Percentiles rank a stretch among this genome's conserved stretches.
These are phyloP conservation scores for Anguilla rostrata DNA, from an alignment of 2,113 vertebrate species.

Conservation along the genomic window DNA sequence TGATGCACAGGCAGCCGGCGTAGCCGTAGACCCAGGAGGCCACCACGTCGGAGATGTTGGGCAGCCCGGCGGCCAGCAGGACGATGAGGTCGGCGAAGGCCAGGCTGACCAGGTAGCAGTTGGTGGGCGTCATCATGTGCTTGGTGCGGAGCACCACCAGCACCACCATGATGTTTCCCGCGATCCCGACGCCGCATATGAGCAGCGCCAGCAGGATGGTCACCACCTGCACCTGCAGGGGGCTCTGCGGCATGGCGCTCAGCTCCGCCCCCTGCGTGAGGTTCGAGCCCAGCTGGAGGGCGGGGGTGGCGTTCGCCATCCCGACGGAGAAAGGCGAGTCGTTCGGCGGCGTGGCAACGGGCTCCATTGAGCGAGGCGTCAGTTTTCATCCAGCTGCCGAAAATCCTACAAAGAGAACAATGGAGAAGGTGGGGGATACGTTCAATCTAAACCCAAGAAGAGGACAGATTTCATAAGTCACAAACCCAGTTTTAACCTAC, in stretches of 20 bases:
- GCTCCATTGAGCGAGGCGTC: background rate
- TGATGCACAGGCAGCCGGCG: conserved; percentile 80
- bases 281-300: conserved; percentile 39
- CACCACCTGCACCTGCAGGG: conserved; percentile 74
- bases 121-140: conserved; percentile 84
- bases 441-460: background rate
- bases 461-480: background rate
- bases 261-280: conserved; percentile 52
- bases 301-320: conserved; percentile 57
- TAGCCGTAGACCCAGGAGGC: conserved; percentile 81
- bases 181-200: conserved; percentile 78
- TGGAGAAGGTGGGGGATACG: background rate
- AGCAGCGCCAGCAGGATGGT: conserved; percentile 80
- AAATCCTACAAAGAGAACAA: conserved; percentile 36
- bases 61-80: conserved; percentile 76
- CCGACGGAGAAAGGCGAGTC: background rate
- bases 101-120: conserved; percentile 84
- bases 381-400: background rate
- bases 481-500: background rate
- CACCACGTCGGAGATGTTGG: conserved; percentile 75
- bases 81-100: conserved; percentile 80
- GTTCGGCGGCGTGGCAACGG: background rate
- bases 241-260: conserved; percentile 70
- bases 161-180: conserved; percentile 81
- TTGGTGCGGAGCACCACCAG: conserved; percentile 78